These are phyloP conservation scores for Drosophila littoralis DNA, from an alignment of 1,140 invertebrate species.

Conservation along the genomic window DNA sequence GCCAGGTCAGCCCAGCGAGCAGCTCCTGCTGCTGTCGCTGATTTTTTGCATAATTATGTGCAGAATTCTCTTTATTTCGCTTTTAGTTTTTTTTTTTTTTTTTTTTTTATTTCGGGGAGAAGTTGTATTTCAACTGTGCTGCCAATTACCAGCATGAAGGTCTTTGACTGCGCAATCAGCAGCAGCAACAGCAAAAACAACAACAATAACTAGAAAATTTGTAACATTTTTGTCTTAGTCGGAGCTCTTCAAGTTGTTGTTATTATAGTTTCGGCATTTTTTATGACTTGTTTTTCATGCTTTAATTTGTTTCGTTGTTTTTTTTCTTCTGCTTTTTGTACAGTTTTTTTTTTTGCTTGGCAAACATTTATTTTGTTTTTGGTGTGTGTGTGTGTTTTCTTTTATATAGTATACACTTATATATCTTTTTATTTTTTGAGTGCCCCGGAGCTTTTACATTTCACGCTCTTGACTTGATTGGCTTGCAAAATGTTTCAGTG, in stretches of 20 bases:
- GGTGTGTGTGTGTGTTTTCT: conserved; percentile 20
- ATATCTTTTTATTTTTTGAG: conserved; percentile 22
- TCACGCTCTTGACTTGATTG: conserved; percentile 79
- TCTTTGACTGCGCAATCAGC: conserved; percentile 79
- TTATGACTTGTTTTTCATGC: conserved; percentile 79
- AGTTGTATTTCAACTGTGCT: conserved; percentile 56
- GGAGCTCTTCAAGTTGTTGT: conserved; percentile 46
- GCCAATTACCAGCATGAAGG: conserved; percentile 81
- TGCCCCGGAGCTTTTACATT: conserved; percentile 48
- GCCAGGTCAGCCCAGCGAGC: conserved; percentile 22
- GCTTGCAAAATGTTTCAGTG: conserved; percentile 65
- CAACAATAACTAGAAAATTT: conserved; percentile 69
- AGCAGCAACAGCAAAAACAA: conserved; percentile 32
- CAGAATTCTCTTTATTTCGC: conserved; percentile 35
- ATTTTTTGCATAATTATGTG: conserved; percentile 70
- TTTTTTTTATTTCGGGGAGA: conserved; percentile 34
- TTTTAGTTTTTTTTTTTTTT: conserved; percentile 4
- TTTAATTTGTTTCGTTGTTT: conserved; percentile 70
- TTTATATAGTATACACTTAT: conserved; percentile 36
- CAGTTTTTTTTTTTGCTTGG: conserved; percentile 61
- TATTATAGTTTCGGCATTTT: conserved; percentile 57
- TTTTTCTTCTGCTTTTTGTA: conserved; percentile 28
- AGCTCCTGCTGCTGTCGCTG: conserved; percentile 50
- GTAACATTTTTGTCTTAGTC: conserved; percentile 72
- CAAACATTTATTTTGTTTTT: conserved; percentile 64